These are phyloP conservation scores for Drosophila engyochracea DNA, from an alignment of 2,888 invertebrate genomes.

Conservation along the genomic window DNA sequence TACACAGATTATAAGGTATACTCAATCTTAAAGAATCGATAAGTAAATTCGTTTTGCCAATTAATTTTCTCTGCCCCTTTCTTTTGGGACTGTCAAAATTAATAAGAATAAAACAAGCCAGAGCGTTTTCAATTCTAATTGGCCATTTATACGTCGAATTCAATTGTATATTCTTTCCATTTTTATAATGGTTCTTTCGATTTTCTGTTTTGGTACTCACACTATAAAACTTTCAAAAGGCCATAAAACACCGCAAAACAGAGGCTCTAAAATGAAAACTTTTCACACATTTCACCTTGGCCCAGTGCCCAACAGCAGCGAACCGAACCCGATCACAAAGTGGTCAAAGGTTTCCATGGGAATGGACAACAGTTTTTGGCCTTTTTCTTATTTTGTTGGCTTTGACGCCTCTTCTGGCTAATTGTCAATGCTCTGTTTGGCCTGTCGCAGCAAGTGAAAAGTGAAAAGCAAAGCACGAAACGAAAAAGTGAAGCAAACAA, in stretches of 20 bases:
- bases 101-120: not conserved
- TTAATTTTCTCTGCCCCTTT: not conserved
- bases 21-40: not conserved
- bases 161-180: not conserved
- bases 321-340: constrained; percentile 16
- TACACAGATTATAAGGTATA: not conserved
- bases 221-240: not conserved
- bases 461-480: constrained; percentile 37
- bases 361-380: constrained; percentile 3
- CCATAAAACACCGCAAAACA: constrained; percentile 20
- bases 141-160: not conserved
- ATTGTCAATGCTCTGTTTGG: constrained; percentile 64
- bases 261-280: constrained; percentile 19
- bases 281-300: constrained; percentile 44
- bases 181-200: not conserved
- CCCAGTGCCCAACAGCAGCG: constrained; percentile 19
- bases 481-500: constrained; percentile 5
- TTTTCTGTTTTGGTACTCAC: not conserved
- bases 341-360: constrained; percentile 30
- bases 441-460: constrained; percentile 32
- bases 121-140: not conserved
- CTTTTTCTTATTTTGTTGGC: constrained; percentile 17
- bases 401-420: constrained; percentile 33
- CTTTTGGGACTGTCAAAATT: not conserved
- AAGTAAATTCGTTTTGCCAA: not conserved